Conservation (phyloP, 2,113 vertebrate genomes). For the Neodon shergylaensis region DNA sequence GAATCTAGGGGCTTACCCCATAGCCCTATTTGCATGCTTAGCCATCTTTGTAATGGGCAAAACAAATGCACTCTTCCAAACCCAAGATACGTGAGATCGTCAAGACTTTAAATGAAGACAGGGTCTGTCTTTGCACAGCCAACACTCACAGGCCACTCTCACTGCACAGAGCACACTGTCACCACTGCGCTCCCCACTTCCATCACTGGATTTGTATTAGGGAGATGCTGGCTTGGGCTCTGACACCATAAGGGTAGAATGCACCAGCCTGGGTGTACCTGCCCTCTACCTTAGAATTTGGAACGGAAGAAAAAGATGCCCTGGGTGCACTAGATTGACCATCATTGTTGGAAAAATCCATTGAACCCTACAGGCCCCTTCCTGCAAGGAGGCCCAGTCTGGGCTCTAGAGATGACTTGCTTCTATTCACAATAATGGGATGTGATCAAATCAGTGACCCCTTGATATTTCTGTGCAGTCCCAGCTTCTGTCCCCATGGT, state of each 20-base stretch:
- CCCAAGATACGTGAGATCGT: background rate
- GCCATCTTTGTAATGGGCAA: background rate
- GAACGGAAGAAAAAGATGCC: rapidly evolving
- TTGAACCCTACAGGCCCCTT: background rate
- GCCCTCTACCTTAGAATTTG: background rate
- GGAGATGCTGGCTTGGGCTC: background rate
- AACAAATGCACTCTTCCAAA: background rate
- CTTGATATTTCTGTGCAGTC: constrained; percentile 73
- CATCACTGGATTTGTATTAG: background rate
- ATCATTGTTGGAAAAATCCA: background rate
- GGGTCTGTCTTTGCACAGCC: background rate
- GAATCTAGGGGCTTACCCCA: background rate
- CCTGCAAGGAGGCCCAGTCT: background rate
- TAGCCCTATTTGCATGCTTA: background rate
- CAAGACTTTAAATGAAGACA: background rate
- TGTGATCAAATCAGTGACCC: constrained; percentile 55
- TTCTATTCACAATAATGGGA: constrained; percentile 7
- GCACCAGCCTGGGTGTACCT: rapidly evolving
- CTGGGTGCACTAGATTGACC: rapidly evolving
- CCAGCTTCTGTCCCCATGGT: constrained; percentile 74
- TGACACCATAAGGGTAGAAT: background rate
- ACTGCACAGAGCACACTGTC: rapidly evolving
- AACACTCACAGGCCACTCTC: no score
- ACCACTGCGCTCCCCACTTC: rapidly evolving
- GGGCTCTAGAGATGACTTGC: background rate